Conservation (phyloP, 1,140 invertebrate genomes). For the Drosophila rufa region DNA sequence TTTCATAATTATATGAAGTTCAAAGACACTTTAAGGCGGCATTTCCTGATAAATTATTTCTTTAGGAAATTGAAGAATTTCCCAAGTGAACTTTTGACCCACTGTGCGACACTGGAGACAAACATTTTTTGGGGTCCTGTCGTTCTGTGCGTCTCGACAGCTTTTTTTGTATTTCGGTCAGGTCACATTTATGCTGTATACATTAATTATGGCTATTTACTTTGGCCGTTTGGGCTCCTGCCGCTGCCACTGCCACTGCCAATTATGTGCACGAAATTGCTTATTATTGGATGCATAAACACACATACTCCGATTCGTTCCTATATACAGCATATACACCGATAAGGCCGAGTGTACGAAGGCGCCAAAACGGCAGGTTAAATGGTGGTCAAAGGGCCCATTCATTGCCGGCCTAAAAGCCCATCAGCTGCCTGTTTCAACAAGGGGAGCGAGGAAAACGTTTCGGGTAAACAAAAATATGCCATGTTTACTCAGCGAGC, state of each 20-base stretch:
- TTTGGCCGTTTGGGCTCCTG: slow-evolving; percentile 37
- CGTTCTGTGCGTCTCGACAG: slow-evolving; percentile 30
- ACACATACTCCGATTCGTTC: slow-evolving; percentile 25
- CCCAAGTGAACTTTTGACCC: slow-evolving; percentile 3
- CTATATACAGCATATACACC: slow-evolving; percentile 12
- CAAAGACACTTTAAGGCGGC: not conserved
- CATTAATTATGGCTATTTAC: slow-evolving; percentile 83
- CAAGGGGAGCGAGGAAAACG: slow-evolving; percentile 31
- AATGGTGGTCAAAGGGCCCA: slow-evolving; percentile 72
- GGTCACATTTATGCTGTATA: slow-evolving; percentile 83
- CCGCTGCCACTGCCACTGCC: slow-evolving; percentile 48
- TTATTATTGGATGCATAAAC: slow-evolving; percentile 76
- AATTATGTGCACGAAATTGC: slow-evolving; percentile 82
- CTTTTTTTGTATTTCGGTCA: slow-evolving; percentile 76
- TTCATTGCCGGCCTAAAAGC: slow-evolving; percentile 69
- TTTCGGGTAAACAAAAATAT: slow-evolving; percentile 74
- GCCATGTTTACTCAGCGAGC: slow-evolving; percentile 68
- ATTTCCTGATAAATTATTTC: not conserved
- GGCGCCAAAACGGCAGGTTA: slow-evolving; percentile 67
- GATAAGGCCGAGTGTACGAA: slow-evolving; percentile 26
- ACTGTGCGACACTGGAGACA: slow-evolving; percentile 54
- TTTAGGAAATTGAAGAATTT: not conserved
- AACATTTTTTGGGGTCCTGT: slow-evolving; percentile 56
- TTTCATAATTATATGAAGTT: not conserved
- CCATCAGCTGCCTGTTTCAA: slow-evolving; percentile 52